Evolutionary conservation across 2,888 invertebrate species (phyloP), one percentile per base, ranked within the genome.

Genomic region (Exocentrus adspersus): DNA sequence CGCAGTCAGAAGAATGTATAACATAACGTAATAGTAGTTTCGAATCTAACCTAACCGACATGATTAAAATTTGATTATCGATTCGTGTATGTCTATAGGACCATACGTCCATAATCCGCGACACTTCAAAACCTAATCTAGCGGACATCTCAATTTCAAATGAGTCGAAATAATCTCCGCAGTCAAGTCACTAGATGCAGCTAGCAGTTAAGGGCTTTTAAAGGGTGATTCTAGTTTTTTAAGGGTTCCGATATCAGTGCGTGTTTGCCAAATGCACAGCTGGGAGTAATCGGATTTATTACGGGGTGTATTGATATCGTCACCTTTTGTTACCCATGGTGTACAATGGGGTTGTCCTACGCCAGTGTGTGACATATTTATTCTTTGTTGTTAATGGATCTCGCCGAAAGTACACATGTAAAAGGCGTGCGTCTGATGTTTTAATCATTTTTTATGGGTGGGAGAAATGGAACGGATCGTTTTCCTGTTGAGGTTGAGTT

Each of bases 261-360:
- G 73, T 80, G 78, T 79, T 80, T 78, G 79, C 78, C 77, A 80
- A 81, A 81, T 78, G 81, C 80, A 75, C 81, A 80, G 80, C 81
- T 80, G 80, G 80, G 78, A 80, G 81, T 81, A 81, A 82, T 81
- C 81, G 80, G 81, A 80, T 82, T 80, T 80, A 78, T 79, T 77
- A 75, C 75, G 75, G 76, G 74, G 74, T 76, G 73, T 74, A 73
- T 76, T 76, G 74, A 70, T 70, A 71, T 75, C 71, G 70, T 70
- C 71, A 72, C 67, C 72, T 72, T 70, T 76, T 76, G 76, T 75
- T 62, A 64, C 65, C n/a, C 60, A 53, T 20, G 52, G 60, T 30
- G 20, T 30, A 66, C 63, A 63, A 66, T 63, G 72, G 74, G 74
- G 75, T 70, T 71, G 72, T 67, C 65, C 73, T 71, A 74, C 72